Conservation (phyloP, 2,888 invertebrate genomes). For the Abrostola tripartita region DNA sequence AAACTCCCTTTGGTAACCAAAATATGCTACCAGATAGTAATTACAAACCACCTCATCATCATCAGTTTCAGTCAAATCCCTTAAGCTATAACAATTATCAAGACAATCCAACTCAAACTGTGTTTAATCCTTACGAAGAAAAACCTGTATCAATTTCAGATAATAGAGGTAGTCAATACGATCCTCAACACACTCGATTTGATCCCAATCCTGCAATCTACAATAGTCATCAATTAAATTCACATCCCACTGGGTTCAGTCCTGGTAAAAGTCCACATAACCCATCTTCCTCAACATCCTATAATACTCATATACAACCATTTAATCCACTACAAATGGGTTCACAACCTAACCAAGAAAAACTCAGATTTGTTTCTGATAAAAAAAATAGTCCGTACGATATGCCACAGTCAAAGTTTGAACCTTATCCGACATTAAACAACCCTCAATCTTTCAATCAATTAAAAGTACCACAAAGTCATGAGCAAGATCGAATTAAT, state of each 20-base stretch:
- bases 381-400: neutral
- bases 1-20: neutral
- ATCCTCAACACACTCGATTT: neutral
- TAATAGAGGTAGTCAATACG: neutral
- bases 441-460: neutral
- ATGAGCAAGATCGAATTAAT: too few relatives aligned
- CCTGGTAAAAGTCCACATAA: neutral
- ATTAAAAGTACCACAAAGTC: neutral
- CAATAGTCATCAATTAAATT: neutral
- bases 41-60: too few relatives aligned
- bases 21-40: neutral
- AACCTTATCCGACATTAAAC: neutral
- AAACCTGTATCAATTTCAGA: neutral
- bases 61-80: neutral
- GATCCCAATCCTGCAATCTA: neutral
- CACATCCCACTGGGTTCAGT: neutral
- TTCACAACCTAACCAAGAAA: neutral
- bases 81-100: neutral
- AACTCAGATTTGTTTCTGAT: neutral
- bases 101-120: neutral
- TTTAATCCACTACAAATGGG: neutral
- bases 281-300: neutral
- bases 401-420: neutral
- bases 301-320: neutral
- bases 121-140: neutral